Evolutionary conservation across 2,113 vertebrate genomes (phyloP), one percentile per base, ranked within the genome.

Genomic region (Desmodus rotundus): DNA sequence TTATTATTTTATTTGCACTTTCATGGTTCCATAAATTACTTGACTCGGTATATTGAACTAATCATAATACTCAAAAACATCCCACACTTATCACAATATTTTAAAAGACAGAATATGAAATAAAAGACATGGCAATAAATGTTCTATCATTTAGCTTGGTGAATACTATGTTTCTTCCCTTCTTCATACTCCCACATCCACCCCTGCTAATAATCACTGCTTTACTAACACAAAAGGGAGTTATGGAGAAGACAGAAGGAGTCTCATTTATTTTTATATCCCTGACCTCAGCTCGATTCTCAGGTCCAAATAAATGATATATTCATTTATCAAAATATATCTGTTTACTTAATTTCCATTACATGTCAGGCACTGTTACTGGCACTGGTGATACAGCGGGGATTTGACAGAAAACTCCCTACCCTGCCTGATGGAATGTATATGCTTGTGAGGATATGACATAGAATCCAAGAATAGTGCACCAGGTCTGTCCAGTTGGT

Each of bases 171-270:
- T 28, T 65, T 74, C 11, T 77, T 2, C 33, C 17, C 24, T 24
- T 68, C 14, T 17, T 43, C 12, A 61, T 47, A 43, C 12, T 6
- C 8, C 36, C 19, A 9, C 14, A 0, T 3, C 2, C 2, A 1
- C 3, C 11, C 4, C 10, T 36, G 38, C 11, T 33, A 41, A 33
- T 5, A 14, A 63, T 38, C 26, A 54, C 6, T 36, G 16, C 7
- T 67, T 89, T 84, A 70, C 20, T 36, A 85, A 54, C 31, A 36
- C 0, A 70, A 15, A 7, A 54, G 3, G 77, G 2, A 65, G 6
- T 26, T 41, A 65, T 3, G 36, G 50, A 80, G 15, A 83, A 2
- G 2, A 56, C 3, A 87, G 33, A 2, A 45, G 45, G 76, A 17
- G 0, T 28, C 50, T 68, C 12, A 41, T 47, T 70, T 81, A 54